phyloP scores from a whole-genome alignment of 2,797 vertebrate genomes.

The Microcaecilia unicolor region DNA sequence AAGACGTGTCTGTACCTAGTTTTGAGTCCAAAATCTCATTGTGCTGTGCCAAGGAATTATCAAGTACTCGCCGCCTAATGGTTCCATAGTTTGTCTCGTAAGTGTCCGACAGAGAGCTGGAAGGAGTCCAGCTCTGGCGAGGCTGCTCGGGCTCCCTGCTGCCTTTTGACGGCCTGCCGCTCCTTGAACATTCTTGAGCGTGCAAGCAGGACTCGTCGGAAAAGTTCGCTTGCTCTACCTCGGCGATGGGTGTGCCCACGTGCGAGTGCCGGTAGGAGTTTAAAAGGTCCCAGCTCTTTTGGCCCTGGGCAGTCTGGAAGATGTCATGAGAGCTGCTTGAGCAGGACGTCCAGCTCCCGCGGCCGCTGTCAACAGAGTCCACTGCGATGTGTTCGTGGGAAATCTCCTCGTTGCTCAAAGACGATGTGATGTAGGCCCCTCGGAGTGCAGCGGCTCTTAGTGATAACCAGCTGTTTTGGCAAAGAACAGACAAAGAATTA shows the following conservation, averaged over 20 bases:
- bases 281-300: conserved; percentile 70
- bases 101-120: conserved; percentile 76
- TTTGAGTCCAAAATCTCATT: conserved; percentile 46
- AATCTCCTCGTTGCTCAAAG: conserved; percentile 78
- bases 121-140: conserved; percentile 84
- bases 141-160: conserved; percentile 54
- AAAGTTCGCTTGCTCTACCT: conserved; percentile 58
- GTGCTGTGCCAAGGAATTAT: conserved; percentile 34
- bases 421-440: conserved; percentile 62
- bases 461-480: conserved; percentile 53
- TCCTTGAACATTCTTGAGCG: conserved; percentile 38
- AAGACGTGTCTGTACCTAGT: conserved; percentile 61
- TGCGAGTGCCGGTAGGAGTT: conserved; percentile 66
- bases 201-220: conserved; percentile 42
- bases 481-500: too few species aligned
- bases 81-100: conserved; percentile 81
- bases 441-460: conserved; percentile 49
- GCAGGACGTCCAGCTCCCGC: conserved; percentile 94
- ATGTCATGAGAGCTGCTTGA: conserved; percentile 92
- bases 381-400: conserved; percentile 66
- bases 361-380: conserved; percentile 82
- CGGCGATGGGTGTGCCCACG: conserved; percentile 66
- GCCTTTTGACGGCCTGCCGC: conserved; percentile 53
- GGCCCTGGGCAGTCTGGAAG: conserved; percentile 79
- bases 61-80: conserved; percentile 68